phyloP scores from a whole-genome alignment of 2,888 invertebrate genomes.

The Ashinkailepas kermadecensis region DNA sequence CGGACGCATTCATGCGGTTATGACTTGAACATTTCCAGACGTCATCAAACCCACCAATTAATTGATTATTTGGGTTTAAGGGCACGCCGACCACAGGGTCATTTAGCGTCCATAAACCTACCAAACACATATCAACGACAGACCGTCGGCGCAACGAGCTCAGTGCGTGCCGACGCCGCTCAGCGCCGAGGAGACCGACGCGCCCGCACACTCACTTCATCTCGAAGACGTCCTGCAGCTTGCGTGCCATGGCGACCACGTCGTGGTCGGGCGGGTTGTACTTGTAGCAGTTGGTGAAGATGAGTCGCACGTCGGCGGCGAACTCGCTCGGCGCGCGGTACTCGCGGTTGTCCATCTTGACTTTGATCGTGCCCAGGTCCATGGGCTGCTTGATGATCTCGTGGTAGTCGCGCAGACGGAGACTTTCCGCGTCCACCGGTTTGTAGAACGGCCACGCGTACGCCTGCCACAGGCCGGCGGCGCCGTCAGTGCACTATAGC shows the following conservation, averaged over 20 bases:
- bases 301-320: slow-evolving; percentile 89
- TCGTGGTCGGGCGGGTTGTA: slow-evolving; percentile 99
- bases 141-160: too few relatives aligned
- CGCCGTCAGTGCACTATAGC: too few relatives aligned
- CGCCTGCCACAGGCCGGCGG: slow-evolving; percentile 50
- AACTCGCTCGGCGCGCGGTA: slow-evolving; percentile 91
- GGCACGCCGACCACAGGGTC: too few relatives aligned
- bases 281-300: slow-evolving; percentile 98
- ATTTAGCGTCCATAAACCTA: too few relatives aligned
- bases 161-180: too few relatives aligned
- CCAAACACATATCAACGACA: too few relatives aligned
- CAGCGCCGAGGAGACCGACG: too few relatives aligned
- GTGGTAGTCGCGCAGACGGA: slow-evolving; percentile 94
- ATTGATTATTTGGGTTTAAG: too few relatives aligned
- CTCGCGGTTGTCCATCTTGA: slow-evolving; percentile 91
- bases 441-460: slow-evolving; percentile 99
- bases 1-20: too few relatives aligned
- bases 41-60: too few relatives aligned
- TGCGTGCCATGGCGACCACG: slow-evolving; percentile 95
- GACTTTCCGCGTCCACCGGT: slow-evolving; percentile 91
- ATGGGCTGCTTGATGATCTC: slow-evolving; percentile 98
- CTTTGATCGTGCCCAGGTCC: slow-evolving; percentile 97
- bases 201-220: slow-evolving; percentile 56
- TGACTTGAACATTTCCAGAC: too few relatives aligned
- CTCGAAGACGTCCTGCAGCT: slow-evolving; percentile 95